A percentile compares a stretch with the other conserved stretches of the same genome.
Conservation (phyloP, 1,140 invertebrate species). For the Orius laevigatus region DNA sequence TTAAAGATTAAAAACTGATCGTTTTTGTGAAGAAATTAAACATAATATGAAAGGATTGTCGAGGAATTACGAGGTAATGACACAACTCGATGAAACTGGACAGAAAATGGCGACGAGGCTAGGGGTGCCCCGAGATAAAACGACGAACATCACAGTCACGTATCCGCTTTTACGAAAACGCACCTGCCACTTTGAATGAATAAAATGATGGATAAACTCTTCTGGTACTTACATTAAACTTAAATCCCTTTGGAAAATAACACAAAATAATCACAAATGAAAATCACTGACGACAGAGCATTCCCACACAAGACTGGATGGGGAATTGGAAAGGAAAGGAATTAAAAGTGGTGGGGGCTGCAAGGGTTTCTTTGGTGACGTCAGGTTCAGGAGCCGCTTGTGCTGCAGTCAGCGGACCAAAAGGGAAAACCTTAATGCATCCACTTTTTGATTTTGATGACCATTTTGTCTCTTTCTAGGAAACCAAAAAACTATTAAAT, state of each 20-base stretch:
- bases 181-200: background rate
- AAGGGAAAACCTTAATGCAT: background rate
- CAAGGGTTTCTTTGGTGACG: constrained; percentile 3
- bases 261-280: background rate
- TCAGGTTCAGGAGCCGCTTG: background rate
- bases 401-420: background rate
- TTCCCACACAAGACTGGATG: constrained; percentile 7
- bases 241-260: background rate
- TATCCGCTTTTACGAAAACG: background rate
- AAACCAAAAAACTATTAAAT: background rate
- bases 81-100: background rate
- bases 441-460: background rate
- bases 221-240: constrained; percentile 1
- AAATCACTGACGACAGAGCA: constrained; percentile 7
- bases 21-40: too few species aligned
- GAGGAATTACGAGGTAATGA: too few species aligned
- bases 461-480: background rate
- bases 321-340: too few species aligned
- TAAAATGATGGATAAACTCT: background rate
- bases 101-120: background rate
- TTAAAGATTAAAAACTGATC: too few species aligned
- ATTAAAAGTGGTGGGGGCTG: constrained; percentile 2
- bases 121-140: background rate
- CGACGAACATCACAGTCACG: too few species aligned
- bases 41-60: too few species aligned